These are phyloP conservation scores for Baryphthengus martii DNA, from an alignment of 2,113 vertebrate species.

Conservation along the genomic window DNA sequence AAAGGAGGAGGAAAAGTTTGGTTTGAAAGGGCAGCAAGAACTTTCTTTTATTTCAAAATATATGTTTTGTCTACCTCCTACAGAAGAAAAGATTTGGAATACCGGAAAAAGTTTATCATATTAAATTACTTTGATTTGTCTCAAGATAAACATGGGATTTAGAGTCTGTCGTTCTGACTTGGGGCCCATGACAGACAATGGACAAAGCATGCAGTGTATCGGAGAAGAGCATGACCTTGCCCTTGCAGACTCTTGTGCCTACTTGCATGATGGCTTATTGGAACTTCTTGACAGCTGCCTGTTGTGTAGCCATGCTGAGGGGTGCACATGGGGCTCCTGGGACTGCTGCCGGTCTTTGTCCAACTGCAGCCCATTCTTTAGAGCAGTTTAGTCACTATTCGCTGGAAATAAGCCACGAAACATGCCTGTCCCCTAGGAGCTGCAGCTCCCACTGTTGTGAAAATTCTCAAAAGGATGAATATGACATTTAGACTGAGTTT, in stretches of 20 bases:
- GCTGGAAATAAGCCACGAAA: neutral
- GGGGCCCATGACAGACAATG: neutral
- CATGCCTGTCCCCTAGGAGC: neutral
- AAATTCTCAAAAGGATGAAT: neutral
- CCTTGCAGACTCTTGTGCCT: neutral
- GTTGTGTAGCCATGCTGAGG: neutral
- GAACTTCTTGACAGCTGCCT: neutral
- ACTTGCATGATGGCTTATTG: neutral
- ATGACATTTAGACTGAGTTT: neutral
- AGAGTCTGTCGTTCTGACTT: neutral
- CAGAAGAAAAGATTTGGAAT: neutral
- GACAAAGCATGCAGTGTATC: neutral
- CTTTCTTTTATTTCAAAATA: neutral
- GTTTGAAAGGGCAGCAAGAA: neutral
- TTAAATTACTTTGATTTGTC: neutral
- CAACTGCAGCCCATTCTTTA: neutral
- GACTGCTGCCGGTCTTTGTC: neutral
- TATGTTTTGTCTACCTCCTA: neutral
- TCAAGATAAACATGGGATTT: neutral
- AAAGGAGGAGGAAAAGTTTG: neutral
- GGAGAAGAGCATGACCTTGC: neutral
- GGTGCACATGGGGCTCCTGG: rapidly evolving
- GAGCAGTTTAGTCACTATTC: neutral
- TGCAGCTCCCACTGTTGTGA: neutral
- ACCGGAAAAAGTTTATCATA: neutral